phyloP scores from a whole-genome alignment of 2,113 vertebrate species.

The Sarotherodon lohbergeri region DNA sequence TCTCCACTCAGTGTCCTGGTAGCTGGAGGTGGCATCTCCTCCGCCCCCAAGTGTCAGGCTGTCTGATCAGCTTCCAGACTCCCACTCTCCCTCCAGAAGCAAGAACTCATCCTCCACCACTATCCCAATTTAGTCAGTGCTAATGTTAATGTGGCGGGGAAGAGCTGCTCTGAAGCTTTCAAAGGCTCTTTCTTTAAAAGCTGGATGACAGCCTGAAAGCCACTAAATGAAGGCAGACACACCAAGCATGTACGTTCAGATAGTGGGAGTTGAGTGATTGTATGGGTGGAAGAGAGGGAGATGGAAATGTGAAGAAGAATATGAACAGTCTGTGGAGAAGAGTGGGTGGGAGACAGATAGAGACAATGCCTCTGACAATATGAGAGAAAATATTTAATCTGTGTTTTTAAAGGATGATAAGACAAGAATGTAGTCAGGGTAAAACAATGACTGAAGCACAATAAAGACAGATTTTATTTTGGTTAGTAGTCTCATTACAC shows the following conservation, averaged over 20 bases:
- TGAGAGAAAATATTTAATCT: neutral
- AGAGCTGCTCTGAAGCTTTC: slow-evolving; percentile 24
- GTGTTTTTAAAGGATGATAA: neutral
- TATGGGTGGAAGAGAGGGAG: neutral
- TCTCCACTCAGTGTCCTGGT: slow-evolving; percentile 63
- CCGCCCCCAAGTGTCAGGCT: neutral
- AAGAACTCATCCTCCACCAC: slow-evolving; percentile 16
- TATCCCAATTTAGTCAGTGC: slow-evolving; percentile 26
- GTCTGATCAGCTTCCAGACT: slow-evolving; percentile 48
- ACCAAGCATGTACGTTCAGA: neutral
- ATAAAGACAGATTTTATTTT: neutral
- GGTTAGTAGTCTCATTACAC: neutral
- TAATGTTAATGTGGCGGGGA: neutral
- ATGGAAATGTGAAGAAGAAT: neutral
- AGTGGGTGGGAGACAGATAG: neutral
- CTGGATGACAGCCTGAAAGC: slow-evolving; percentile 67
- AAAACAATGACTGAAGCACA: neutral
- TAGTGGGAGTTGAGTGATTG: neutral
- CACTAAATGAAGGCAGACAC: slow-evolving; percentile 43
- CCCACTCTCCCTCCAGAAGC: slow-evolving; percentile 25
- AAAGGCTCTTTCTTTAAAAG: slow-evolving; percentile 58
- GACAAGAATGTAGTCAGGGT: neutral
- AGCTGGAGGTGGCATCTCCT: slow-evolving; percentile 36
- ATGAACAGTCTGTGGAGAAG: neutral
- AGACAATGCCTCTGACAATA: neutral